These are phyloP conservation scores for Drosophila prostipennis DNA, from an alignment of 2,888 invertebrate genomes.

Conservation along the genomic window DNA sequence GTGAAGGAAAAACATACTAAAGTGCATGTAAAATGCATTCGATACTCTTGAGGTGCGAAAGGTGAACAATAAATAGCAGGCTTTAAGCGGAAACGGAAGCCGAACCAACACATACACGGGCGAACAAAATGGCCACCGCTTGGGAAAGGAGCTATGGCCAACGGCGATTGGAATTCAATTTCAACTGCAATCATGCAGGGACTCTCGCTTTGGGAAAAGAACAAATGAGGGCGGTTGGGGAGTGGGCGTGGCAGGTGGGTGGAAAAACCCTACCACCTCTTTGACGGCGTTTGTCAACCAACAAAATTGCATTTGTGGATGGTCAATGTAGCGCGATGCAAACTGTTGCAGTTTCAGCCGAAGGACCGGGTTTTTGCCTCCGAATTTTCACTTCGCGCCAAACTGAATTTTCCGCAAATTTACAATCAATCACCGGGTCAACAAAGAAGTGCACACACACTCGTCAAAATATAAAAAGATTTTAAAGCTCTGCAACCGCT, in stretches of 20 bases:
- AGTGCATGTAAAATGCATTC: slow-evolving; percentile 6
- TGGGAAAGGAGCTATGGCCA: slow-evolving; percentile 16
- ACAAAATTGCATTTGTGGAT: slow-evolving; percentile 77
- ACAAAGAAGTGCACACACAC: slow-evolving; percentile 15
- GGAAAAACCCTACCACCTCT: slow-evolving; percentile 44
- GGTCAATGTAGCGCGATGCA: slow-evolving; percentile 12
- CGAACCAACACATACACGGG: slow-evolving; percentile 26
- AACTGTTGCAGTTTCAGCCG: slow-evolving; percentile 8
- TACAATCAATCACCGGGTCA: slow-evolving; percentile 38
- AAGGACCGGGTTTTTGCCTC: slow-evolving; percentile 7
- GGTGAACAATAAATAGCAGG: slow-evolving; percentile 43
- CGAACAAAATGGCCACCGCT: slow-evolving; percentile 42
- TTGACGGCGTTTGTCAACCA: slow-evolving; percentile 76
- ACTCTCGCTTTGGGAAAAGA: slow-evolving; percentile 19
- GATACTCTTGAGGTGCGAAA: slow-evolving; percentile 17
- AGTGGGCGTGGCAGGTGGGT: slow-evolving; percentile 8
- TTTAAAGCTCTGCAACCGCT: slow-evolving; percentile 54
- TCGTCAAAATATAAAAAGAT: slow-evolving; percentile 39
- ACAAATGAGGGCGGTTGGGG: slow-evolving; percentile 16
- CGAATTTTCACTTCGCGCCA: slow-evolving; percentile 61
- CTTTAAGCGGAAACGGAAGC: slow-evolving; percentile 36
- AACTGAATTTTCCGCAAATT: slow-evolving; percentile 50
- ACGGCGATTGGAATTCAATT: slow-evolving; percentile 57
- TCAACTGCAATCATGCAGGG: slow-evolving; percentile 50
- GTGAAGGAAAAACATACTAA: background rate